These are phyloP conservation scores for Rhegmatorhina hoffmannsi DNA, from an alignment of 2,113 vertebrate genomes.

Conservation along the genomic window DNA sequence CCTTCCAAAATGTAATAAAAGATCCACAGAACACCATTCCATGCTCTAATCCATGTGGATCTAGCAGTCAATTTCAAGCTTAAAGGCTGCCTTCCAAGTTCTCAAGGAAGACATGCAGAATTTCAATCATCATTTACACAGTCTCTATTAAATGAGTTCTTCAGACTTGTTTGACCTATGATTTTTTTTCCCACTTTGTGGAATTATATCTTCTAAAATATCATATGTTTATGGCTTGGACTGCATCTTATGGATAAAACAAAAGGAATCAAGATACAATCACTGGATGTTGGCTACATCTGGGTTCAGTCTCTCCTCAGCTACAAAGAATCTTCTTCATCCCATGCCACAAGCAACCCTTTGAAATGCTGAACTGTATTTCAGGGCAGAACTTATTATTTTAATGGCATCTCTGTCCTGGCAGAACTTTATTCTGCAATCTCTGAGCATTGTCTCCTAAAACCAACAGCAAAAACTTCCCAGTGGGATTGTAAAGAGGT, in stretches of 20 bases:
- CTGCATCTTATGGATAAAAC: neutral
- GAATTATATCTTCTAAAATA: neutral
- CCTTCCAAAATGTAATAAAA: neutral
- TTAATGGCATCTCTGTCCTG: neutral
- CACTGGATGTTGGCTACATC: neutral
- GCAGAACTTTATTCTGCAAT: neutral
- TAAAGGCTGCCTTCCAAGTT: neutral
- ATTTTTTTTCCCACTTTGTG: neutral
- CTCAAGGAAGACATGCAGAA: neutral
- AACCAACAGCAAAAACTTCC: neutral
- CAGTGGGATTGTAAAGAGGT: neutral
- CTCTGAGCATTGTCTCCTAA: neutral
- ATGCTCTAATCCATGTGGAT: neutral
- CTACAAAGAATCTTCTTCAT: slow-evolving; percentile 21
- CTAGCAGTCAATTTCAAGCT: neutral
- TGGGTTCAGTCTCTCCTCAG: neutral
- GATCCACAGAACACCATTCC: neutral
- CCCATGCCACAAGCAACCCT: neutral
- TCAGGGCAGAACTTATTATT: neutral
- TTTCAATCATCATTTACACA: neutral
- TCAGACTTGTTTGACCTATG: neutral
- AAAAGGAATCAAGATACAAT: neutral
- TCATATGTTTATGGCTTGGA: neutral
- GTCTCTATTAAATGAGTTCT: neutral
- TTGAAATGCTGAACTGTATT: neutral